These are phyloP conservation scores for Entelurus aequoreus DNA, from an alignment of 2,113 vertebrate genomes.

Conservation along the genomic window DNA sequence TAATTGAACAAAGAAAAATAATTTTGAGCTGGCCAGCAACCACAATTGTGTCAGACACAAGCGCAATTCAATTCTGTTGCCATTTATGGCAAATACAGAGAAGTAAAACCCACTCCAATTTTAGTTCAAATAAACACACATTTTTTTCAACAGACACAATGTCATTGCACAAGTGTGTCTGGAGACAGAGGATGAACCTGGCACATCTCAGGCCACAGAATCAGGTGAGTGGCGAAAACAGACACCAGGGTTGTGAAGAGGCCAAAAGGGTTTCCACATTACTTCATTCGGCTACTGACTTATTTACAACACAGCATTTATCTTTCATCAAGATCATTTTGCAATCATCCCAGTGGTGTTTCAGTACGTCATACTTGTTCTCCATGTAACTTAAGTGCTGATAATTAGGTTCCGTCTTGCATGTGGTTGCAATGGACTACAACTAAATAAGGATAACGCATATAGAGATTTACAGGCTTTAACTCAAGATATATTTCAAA, in stretches of 20 bases:
- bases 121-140: constrained; percentile 52
- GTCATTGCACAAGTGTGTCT: constrained; percentile 44
- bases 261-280: constrained; percentile 14
- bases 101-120: constrained; percentile 40
- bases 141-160: constrained; percentile 37
- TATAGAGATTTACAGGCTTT: background rate
- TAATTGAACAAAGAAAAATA: background rate
- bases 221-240: constrained; percentile 46
- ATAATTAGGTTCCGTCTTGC: constrained; percentile 37
- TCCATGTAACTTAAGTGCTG: constrained; percentile 35
- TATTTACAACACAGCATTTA: constrained; percentile 37
- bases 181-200: constrained; percentile 41
- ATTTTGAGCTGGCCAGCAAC: constrained; percentile 4
- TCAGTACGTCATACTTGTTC: constrained; percentile 13
- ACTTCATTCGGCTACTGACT: constrained; percentile 22
- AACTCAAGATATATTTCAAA: too few species aligned
- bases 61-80: constrained; percentile 60
- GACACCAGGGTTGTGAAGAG: constrained; percentile 27
- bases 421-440: constrained; percentile 13
- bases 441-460: constrained; percentile 26
- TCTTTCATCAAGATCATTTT: constrained; percentile 38
- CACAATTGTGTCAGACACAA: constrained; percentile 1
- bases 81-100: constrained; percentile 76
- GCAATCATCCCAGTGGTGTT: constrained; percentile 19
- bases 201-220: constrained; percentile 20